phyloP scores from a whole-genome alignment of 2,113 vertebrate species.

The Python bivittatus region DNA sequence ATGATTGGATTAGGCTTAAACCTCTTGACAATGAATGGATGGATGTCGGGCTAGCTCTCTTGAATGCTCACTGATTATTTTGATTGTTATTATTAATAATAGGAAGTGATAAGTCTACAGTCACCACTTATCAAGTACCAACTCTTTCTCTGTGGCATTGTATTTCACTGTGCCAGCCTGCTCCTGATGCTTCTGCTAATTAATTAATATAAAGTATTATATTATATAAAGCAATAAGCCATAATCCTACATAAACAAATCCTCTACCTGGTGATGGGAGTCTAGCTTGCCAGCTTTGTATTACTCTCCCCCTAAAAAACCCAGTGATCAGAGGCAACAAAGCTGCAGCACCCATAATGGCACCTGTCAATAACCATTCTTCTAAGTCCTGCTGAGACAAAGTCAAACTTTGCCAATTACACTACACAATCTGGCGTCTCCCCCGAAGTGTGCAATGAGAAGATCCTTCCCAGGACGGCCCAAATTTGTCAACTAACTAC shows the following conservation, averaged over 20 bases:
- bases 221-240: too few species aligned
- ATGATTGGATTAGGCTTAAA: too few species aligned
- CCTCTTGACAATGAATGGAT: too few species aligned
- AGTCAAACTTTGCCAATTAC: not conserved
- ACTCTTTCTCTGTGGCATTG: not conserved
- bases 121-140: not conserved
- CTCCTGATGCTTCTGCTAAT: not conserved
- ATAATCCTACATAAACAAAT: not conserved
- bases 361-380: not conserved
- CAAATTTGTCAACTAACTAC: not conserved
- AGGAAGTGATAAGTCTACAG: not conserved
- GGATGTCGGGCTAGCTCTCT: not conserved
- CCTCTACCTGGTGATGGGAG: not conserved
- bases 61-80: not conserved
- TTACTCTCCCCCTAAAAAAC: not conserved
- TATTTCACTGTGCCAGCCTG: not conserved
- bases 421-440: not conserved
- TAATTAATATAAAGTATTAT: not conserved
- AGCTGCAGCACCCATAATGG: not conserved
- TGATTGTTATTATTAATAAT: not conserved
- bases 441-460: not conserved
- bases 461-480: not conserved
- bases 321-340: not conserved
- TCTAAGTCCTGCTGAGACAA: not conserved
- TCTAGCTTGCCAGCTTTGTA: not conserved